Evolutionary conservation across 2,888 invertebrate species (phyloP), one percentile per base, ranked within the genome.

Genomic region (Brachypterus glaber): DNA sequence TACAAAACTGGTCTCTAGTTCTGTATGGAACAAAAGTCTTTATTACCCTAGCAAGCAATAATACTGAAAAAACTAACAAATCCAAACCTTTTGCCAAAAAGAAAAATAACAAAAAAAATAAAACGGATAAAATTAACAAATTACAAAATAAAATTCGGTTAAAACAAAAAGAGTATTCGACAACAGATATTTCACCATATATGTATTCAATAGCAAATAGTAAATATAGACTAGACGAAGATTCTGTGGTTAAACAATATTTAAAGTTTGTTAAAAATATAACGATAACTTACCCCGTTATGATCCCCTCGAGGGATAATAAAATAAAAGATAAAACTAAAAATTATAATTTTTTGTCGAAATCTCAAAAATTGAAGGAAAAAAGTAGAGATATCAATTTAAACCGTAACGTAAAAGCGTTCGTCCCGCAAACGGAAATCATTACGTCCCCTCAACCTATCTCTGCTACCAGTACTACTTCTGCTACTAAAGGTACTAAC

Each of bases 1-100:
- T 95, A 54, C 85, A 88, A 70, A 88, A 87, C 63, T 95, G 93
- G 95, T 86, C 90, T 44, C 74, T 95, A 63, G 82, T 89, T 59
- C 77, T 93, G 63, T 90, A 92, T 66, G 95, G 95, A 53, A 93
- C 93, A 41, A 80, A 80, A 78, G 54, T 54, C 41, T 62, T 61
- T 50, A 49, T 53, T 46, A 49, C 44, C 21, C n/a, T n/a, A n/a
- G 52, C 53, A 68, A 51, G 50, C 47, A 55, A 56, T 39, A 52
- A 47, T 37, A 49, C 37, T 39, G 47, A 48, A 68, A 57, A 76
- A 71, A 57, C 41, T 26, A 51, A 48, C 24, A 52, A 48, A 43
- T 70, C 67, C 1, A 72, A 68, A 63, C 76, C 53, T 54, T 64
- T 63, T 40, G 59, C 58, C 40, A 67, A 68, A 45, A 69, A 73